Conservation (phyloP, 2,888 invertebrate genomes). For the Petrolisthes manimaculis region DNA sequence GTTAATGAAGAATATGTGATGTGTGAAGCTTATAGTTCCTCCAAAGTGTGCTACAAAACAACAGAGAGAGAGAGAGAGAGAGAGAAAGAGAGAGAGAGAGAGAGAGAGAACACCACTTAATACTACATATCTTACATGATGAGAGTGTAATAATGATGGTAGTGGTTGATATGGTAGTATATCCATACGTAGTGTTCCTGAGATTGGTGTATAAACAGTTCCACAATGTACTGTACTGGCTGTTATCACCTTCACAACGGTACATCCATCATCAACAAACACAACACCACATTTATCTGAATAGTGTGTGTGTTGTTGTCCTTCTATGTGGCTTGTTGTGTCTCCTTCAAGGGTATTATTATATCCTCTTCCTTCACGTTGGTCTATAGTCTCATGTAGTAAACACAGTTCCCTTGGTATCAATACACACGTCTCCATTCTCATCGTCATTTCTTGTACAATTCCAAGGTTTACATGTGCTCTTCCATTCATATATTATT, state of each 20-base stretch:
- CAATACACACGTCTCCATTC: background rate
- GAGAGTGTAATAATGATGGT: background rate
- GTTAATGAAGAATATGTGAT: too few species aligned
- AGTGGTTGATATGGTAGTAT: background rate
- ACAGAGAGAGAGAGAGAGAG: background rate
- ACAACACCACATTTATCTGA: too few species aligned
- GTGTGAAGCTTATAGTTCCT: too few species aligned
- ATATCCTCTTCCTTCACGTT: background rate
- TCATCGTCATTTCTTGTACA: background rate
- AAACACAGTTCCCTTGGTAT: background rate
- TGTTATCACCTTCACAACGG: background rate
- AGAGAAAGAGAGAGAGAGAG: too few species aligned
- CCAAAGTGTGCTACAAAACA: too few species aligned
- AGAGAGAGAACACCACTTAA: too few species aligned
- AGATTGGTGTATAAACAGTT: background rate
- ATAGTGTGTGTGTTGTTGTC: background rate
- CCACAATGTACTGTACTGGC: background rate
- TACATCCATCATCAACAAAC: too few species aligned
- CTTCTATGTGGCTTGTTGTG: background rate
- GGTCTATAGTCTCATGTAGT: background rate
- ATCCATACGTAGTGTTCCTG: background rate
- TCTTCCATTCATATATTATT: background rate
- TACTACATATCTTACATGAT: too few species aligned
- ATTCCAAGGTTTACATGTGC: too few species aligned
- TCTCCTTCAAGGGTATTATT: background rate